phyloP scores from a whole-genome alignment of 1,140 invertebrate species.

The Lordiphosa mommai region DNA sequence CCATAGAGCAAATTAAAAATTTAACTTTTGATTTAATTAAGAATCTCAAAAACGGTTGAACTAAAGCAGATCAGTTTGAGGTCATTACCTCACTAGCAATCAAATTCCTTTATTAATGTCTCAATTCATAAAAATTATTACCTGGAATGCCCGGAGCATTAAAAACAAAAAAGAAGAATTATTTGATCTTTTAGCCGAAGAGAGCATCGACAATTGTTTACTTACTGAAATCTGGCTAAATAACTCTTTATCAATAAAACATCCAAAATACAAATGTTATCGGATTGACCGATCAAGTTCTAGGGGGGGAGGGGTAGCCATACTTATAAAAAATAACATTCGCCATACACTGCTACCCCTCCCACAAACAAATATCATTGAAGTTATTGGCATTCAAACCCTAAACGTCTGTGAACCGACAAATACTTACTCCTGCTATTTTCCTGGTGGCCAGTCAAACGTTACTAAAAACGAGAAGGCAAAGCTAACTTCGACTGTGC shows the following conservation, averaged over 20 bases:
- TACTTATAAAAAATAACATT: background rate
- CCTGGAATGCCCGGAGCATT: conserved; percentile 1
- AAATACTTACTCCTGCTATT: conserved; percentile 1
- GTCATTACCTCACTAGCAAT: conserved; percentile 4
- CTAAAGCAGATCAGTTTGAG: conserved; percentile 12
- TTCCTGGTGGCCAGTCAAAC: background rate
- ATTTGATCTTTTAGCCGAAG: background rate
- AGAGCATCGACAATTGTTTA: background rate
- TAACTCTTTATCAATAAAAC: background rate
- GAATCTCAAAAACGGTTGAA: conserved; percentile 4
- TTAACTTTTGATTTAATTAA: conserved; percentile 6
- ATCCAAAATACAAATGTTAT: background rate
- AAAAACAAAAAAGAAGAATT: background rate
- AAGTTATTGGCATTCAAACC: conserved; percentile 2
- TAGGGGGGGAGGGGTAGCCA: no score
- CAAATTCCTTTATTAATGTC: conserved; percentile 12
- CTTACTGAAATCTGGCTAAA: background rate
- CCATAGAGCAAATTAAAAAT: conserved; percentile 7
- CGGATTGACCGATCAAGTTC: no score
- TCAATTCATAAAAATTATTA: conserved; percentile 9
- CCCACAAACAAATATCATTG: conserved; percentile 4
- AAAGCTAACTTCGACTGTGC: no score
- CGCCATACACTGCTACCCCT: conserved; percentile 5
- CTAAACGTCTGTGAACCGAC: conserved; percentile 1
- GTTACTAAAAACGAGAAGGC: background rate